Evolutionary conservation across 2,888 invertebrate genomes (phyloP), one percentile per base, ranked within the genome.

Genomic region (Heliconius hortense): DNA sequence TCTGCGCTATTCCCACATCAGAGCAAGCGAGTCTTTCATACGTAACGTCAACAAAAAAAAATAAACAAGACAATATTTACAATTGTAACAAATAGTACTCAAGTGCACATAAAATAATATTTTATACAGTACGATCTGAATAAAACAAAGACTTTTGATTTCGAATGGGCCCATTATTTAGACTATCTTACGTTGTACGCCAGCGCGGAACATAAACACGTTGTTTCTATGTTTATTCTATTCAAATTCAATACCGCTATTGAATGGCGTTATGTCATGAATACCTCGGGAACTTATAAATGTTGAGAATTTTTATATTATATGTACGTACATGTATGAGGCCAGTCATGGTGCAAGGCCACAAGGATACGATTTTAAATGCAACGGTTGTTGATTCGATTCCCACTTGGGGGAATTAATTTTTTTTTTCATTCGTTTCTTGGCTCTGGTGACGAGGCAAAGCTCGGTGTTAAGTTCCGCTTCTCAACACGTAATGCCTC

Each of bases 151-250:
- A 43, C 66, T 66, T 66, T 66, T 43, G 66, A 39, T 24, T 39
- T 35, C 13, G 35, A 64, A 66, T 56, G 24, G 24, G 13, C 18
- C 70, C 59, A 70, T 71, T 35, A 71, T 39, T 11, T 60, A 60
- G 39, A 71, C 35, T 10, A 39, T 24, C 24, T 35, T 39, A 35
- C 71, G 39, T 8, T 59, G 39, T 71, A 71, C 39, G 71, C 24
- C 10, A 71, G 24, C 15, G 18, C 60, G 39, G 56, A n/a, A 43
- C 60, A 43, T 71, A 60, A 71, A 43, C 71, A 71, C 71, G 71
- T 21, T 71, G 35, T 43, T 71, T 71, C 71, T 71, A 71, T 71
- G 71, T 71, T 26, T 71, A 62, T 62, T 26, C 43, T 71, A 71
- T 71, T 71, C 71, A 62, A 60, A 71, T 60, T 62, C 71, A 62